A percentile compares a stretch with the other conserved stretches of the same genome.
These are phyloP conservation scores for Daubentonia madagascariensis DNA, from an alignment of 2,113 vertebrate species.

Conservation along the genomic window DNA sequence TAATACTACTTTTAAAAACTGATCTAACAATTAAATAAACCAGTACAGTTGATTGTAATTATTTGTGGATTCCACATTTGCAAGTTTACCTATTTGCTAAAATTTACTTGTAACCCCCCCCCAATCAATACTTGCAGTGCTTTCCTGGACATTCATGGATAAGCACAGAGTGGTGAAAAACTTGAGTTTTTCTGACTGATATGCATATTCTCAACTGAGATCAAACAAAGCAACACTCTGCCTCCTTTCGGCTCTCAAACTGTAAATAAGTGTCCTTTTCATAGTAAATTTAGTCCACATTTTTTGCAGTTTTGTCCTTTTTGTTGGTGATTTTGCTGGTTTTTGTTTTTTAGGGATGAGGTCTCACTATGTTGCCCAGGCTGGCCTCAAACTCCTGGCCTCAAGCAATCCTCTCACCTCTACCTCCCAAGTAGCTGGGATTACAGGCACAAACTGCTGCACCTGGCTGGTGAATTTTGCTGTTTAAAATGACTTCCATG, in stretches of 20 bases:
- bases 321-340: not conserved
- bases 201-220: not conserved
- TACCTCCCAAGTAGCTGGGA: too few species aligned
- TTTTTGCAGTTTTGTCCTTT: not conserved
- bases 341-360: too few species aligned
- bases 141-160: not conserved
- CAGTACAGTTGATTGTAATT: not conserved
- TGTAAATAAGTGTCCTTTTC: not conserved
- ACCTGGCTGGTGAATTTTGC: not conserved
- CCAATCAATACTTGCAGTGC: not conserved
- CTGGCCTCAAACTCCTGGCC: too few species aligned
- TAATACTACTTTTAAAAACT: not conserved
- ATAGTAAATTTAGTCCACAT: not conserved
- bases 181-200: not conserved
- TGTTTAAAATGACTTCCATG: not conserved
- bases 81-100: not conserved
- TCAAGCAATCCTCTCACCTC: too few species aligned
- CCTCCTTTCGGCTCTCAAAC: not conserved
- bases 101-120: not conserved
- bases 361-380: too few species aligned
- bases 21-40: not conserved
- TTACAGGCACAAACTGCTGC: too few species aligned
- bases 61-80: not conserved
- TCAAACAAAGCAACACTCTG: not conserved
- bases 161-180: not conserved